phyloP scores from a whole-genome alignment of 2,888 invertebrate genomes.

The Plemyria rubiginata region DNA sequence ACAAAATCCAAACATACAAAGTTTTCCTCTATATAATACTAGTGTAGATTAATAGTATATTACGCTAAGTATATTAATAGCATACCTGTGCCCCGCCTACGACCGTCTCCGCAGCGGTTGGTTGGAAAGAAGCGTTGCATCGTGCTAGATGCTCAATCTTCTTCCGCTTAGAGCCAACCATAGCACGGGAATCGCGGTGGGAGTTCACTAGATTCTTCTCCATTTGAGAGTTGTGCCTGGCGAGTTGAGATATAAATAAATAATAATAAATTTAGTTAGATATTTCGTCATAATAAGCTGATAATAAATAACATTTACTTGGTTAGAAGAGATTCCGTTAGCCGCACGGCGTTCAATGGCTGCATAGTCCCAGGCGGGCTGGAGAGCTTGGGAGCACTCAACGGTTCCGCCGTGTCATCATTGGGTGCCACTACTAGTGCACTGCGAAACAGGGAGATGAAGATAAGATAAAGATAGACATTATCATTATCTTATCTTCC shows the following conservation, averaged over 20 bases:
- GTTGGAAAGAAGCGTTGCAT: constrained; percentile 69
- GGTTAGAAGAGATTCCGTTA: constrained; percentile 56
- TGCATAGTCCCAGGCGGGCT: background rate
- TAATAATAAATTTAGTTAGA: no score
- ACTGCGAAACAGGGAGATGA: no score
- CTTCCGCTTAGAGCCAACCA: constrained; percentile 66
- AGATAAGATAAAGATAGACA: no score
- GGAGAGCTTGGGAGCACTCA: background rate
- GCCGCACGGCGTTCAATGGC: background rate
- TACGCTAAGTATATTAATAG: no score
- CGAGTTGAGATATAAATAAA: background rate
- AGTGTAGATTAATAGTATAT: no score
- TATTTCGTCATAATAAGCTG: no score
- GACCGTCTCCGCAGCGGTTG: constrained; percentile 47
- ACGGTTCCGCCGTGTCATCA: no score
- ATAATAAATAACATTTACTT: constrained; percentile 16
- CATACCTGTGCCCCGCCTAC: constrained; percentile 37
- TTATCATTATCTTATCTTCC: no score
- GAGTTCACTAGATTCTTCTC: constrained; percentile 90
- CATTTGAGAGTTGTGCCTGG: constrained; percentile 93
- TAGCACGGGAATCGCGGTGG: constrained; percentile 86
- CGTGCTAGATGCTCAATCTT: constrained; percentile 75
- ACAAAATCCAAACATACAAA: no score
- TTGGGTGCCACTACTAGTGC: no score
- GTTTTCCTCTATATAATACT: no score